Conservation (phyloP, 1,140 invertebrate species). For the Cryptotermes secundus region DNA sequence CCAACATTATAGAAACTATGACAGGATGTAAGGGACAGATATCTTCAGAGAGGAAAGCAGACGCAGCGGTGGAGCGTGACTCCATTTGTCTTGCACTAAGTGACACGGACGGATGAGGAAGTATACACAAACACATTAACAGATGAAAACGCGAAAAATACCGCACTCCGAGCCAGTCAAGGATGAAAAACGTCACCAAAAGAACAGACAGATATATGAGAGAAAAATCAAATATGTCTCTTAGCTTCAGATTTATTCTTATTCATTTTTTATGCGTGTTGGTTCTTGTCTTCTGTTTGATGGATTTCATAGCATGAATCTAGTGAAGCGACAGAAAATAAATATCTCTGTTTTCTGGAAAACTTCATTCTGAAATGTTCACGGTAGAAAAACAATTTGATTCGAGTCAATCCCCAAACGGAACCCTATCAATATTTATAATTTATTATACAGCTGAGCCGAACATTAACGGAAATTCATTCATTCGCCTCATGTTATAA, state of each 20-base stretch:
- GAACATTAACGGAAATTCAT: too few species aligned
- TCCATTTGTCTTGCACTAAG: neutral
- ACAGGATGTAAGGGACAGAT: neutral
- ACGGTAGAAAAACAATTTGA: neutral
- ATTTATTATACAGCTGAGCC: too few species aligned
- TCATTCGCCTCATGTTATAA: too few species aligned
- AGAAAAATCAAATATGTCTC: neutral
- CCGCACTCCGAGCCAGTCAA: neutral
- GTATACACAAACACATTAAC: constrained; percentile 12
- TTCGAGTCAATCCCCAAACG: neutral
- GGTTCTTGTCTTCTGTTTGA: neutral
- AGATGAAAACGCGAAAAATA: constrained; percentile 17
- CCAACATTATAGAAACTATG: neutral
- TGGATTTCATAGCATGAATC: neutral
- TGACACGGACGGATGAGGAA: constrained; percentile 13
- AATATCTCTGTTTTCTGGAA: neutral
- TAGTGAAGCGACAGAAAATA: neutral
- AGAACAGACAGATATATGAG: neutral
- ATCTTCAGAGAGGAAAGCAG: neutral
- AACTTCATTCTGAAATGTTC: neutral
- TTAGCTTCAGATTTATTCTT: neutral
- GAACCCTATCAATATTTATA: too few species aligned
- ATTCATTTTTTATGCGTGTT: neutral
- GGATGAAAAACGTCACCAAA: constrained; percentile 6
- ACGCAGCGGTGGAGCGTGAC: neutral